These are phyloP conservation scores for Aptenodytes patagonicus DNA, from an alignment of 2,113 vertebrate species.

Conservation along the genomic window DNA sequence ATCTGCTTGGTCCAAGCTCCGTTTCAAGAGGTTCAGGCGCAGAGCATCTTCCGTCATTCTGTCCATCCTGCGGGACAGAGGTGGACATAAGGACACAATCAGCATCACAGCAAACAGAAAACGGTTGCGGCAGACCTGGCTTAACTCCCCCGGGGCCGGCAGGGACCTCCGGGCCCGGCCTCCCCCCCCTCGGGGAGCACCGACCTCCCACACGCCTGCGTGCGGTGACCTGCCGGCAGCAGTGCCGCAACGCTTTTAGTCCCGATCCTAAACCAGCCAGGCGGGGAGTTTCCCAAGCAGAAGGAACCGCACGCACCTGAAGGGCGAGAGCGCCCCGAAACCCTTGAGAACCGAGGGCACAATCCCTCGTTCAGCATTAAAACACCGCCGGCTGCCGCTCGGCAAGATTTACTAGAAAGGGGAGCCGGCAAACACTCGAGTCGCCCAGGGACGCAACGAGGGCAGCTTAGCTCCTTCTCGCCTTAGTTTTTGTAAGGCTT, in stretches of 20 bases:
- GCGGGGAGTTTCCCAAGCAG: background rate
- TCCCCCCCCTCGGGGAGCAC: background rate
- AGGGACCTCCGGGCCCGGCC: background rate
- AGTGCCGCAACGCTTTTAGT: background rate
- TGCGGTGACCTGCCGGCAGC: background rate
- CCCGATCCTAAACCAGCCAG: background rate
- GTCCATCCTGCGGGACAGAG: constrained; percentile 84
- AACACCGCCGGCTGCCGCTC: fast-evolving
- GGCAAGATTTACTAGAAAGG: background rate
- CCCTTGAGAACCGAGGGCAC: background rate
- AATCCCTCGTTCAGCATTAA: fast-evolving
- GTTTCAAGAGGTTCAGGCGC: constrained; percentile 91
- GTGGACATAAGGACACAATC: background rate
- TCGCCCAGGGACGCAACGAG: fast-evolving
- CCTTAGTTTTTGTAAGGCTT: too few relatives aligned
- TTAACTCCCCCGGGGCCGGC: background rate
- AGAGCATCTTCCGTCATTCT: constrained; percentile 94
- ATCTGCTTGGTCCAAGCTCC: constrained; percentile 87
- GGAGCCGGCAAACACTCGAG: fast-evolving
- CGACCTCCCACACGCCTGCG: background rate
- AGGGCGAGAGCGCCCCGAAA: background rate
- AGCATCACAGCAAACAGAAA: background rate
- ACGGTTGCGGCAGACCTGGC: background rate
- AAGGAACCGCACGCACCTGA: background rate
- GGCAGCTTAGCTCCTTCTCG: background rate